Percentiles rank a stretch among this genome's conserved stretches.
Conservation (phyloP, 2,113 vertebrate species). For the Noctilio leporinus region DNA sequence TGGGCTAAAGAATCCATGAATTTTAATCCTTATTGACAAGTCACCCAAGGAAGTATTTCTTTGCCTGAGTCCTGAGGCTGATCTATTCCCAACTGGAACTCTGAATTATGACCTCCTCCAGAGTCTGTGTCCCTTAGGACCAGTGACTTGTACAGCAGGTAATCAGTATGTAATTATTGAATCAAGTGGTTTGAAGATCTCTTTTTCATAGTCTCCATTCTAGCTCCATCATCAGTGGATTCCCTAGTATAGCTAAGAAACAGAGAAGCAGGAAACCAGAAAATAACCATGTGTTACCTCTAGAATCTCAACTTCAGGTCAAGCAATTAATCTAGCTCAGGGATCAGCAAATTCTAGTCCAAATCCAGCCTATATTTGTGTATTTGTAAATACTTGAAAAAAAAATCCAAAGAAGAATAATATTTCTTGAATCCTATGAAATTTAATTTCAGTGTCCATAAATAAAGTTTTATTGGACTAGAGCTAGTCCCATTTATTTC, state of each 20-base stretch:
- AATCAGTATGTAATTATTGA: neutral
- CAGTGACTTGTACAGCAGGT: neutral
- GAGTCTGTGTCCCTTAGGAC: neutral
- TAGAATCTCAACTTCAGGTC: neutral
- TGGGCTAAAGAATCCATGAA: neutral
- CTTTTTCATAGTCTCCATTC: neutral
- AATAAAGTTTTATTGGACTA: neutral
- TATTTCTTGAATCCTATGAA: neutral
- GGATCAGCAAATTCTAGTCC: neutral
- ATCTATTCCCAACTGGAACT: neutral
- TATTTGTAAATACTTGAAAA: neutral
- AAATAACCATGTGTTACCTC: neutral
- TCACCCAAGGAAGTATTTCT: neutral
- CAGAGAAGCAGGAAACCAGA: neutral
- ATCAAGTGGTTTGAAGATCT: neutral
- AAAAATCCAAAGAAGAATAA: neutral
- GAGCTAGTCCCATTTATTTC: neutral
- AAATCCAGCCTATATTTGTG: neutral
- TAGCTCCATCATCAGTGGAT: neutral
- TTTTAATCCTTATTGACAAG: neutral
- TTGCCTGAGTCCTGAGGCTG: neutral
- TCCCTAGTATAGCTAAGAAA: neutral
- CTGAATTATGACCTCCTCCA: neutral
- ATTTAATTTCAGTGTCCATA: conserved; percentile 10
- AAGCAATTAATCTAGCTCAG: neutral